A percentile compares a stretch with the other conserved stretches of the same genome.
Evolutionary conservation across 2,797 vertebrate genomes (phyloP).

Genomic region (Odontamblyopus lacepedii): DNA sequence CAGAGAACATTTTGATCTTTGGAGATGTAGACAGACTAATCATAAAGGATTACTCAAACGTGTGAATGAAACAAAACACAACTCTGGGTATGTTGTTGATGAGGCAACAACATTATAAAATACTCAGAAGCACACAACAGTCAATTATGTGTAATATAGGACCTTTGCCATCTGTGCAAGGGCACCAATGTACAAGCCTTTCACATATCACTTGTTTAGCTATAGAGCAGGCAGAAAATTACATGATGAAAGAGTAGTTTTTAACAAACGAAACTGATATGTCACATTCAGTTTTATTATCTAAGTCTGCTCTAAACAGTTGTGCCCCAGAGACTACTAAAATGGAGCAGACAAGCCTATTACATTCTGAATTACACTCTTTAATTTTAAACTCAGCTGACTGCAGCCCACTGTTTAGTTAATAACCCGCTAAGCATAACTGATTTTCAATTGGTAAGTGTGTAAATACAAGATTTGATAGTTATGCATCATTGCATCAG

Average conservation of each 20-base stretch:
- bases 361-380: constrained; percentile 14
- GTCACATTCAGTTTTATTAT: background rate
- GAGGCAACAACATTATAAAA: too few species aligned
- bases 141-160: too few species aligned
- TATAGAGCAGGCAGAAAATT: background rate
- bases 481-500: constrained; percentile 48
- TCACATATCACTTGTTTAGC: background rate
- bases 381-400: constrained; percentile 17
- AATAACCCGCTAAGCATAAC: constrained; percentile 49
- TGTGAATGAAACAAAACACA: too few species aligned
- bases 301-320: background rate
- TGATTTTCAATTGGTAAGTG: constrained; percentile 49
- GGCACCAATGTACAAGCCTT: too few species aligned
- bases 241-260: background rate
- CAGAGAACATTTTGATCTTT: too few species aligned
- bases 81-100: too few species aligned
- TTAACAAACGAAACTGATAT: background rate
- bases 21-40: too few species aligned
- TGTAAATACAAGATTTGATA: constrained; percentile 46
- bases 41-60: too few species aligned
- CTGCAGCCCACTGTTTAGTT: constrained; percentile 16
- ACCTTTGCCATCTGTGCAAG: too few species aligned
- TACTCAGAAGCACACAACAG: too few species aligned
- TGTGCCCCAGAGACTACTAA: background rate
- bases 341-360: constrained; percentile 11